phyloP scores from a whole-genome alignment of 2,888 invertebrate species.

The Machimus rusticus region DNA sequence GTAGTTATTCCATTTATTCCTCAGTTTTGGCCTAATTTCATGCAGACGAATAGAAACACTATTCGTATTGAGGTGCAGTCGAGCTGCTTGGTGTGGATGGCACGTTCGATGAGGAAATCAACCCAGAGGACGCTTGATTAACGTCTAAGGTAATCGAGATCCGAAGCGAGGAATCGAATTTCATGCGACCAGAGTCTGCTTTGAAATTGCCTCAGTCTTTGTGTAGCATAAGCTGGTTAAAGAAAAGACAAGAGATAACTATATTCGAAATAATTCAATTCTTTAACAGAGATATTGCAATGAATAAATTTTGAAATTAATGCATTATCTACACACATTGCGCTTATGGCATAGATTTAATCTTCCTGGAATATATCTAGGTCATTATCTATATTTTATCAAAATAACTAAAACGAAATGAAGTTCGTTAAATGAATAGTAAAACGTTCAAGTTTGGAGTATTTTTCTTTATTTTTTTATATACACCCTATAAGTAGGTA shows the following conservation, averaged over 20 bases:
- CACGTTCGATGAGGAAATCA: background rate
- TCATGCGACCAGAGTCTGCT: background rate
- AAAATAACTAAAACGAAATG: background rate
- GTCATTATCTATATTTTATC: background rate
- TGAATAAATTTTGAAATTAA: background rate
- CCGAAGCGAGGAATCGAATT: background rate
- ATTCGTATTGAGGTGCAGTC: background rate
- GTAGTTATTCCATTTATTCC: background rate
- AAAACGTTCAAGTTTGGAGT: no score
- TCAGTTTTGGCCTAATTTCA: background rate
- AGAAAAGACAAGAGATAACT: background rate
- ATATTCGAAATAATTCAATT: background rate
- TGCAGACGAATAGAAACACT: background rate
- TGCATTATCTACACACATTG: background rate
- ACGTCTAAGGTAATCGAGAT: constrained; percentile 8
- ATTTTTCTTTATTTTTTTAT: background rate
- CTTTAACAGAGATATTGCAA: background rate
- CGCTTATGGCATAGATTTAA: background rate
- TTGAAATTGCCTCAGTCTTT: background rate
- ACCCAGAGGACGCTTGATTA: background rate
- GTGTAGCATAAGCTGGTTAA: background rate
- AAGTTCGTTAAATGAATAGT: background rate
- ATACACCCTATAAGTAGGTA: no score
- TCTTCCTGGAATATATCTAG: background rate
- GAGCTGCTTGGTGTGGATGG: background rate